Base-by-base conservation (phyloP, 30 jellyfish, hydroid and myxozoan species). In the Cassiopea xamachana region DNA sequence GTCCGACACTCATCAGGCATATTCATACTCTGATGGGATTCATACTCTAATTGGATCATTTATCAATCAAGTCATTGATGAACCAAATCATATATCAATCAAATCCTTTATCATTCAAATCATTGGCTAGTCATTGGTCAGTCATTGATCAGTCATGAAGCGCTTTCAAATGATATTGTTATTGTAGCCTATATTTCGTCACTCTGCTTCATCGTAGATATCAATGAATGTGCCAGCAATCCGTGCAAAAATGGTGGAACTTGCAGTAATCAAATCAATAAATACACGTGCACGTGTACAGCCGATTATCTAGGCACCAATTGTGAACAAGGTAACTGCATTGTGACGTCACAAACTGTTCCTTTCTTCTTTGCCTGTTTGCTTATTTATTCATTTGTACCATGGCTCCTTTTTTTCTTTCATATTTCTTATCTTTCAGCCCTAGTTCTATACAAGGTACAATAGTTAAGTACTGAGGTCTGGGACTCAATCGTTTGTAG, bases 191-290 rank as follows among this genome's bases (percentile, higher is more conserved):
- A 27, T 27, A 27, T 27, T 27, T 27, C 39, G 39, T 27, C 39
- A 27, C 39, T 27, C 39, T 27, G 39, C 39, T 27, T 27, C 39
- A 27, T 19, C 76, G 15, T 14, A 77, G 86, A 77, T 77, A 77
- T 77, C 8, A n/a, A 77, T 47, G 86, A 77, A 49, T 77, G 86
- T 45, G 86, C 61, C 50, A 77, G 86, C 86, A 77, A 77, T 77
- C 86, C 86, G 72, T 77, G 86, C 47, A 14, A 77, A 39, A 77
- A 77, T 49, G 70, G 72, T 9, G 86, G 72, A 27, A 77, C 73
- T 13, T 77, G 86, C 67, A 50, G 27, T 7, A 49, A 77, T 45
- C 47, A 18, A 62, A 7, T 8, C 7, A 77, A 47, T 45, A 77
- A 77, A 50, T 77, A 45, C 73, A 46, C 86, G 9, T 77, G 86